Conservation (phyloP, 2,888 invertebrate genomes). For the Rhingia campestris region DNA sequence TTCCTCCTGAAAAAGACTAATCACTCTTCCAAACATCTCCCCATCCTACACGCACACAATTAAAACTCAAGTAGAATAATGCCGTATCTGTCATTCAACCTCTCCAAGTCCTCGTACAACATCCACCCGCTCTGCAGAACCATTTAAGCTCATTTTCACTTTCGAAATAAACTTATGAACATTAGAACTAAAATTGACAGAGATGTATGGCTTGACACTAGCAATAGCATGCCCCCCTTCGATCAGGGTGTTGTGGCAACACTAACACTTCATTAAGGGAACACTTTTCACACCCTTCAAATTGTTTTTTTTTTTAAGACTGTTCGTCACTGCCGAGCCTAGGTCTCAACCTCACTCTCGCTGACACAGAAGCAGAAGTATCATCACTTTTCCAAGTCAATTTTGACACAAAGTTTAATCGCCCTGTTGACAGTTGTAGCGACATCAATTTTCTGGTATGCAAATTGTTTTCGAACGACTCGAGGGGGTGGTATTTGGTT, state of each 20-base stretch:
- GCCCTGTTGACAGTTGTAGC: slow-evolving; percentile 72
- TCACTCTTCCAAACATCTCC: slow-evolving; percentile 15
- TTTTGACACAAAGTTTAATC: slow-evolving; percentile 73
- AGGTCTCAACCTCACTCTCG: background rate
- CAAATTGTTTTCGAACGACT: slow-evolving; percentile 67
- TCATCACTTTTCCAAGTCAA: slow-evolving; percentile 70
- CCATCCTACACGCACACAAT: slow-evolving; percentile 31
- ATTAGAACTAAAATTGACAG: slow-evolving; percentile 64
- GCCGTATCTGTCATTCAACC: slow-evolving; percentile 44
- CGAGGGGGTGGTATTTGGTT: slow-evolving; percentile 4
- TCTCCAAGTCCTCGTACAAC: background rate
- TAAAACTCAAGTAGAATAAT: slow-evolving; percentile 43
- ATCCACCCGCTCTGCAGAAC: background rate
- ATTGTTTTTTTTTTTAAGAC: slow-evolving; percentile 53
- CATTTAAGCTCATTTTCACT: slow-evolving; percentile 6
- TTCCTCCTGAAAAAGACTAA: slow-evolving; percentile 15
- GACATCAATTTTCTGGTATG: slow-evolving; percentile 73
- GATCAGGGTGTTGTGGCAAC: slow-evolving; percentile 42
- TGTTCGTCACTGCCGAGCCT: slow-evolving; percentile 7
- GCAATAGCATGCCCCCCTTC: slow-evolving; percentile 13
- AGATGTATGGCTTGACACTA: slow-evolving; percentile 70
- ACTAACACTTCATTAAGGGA: slow-evolving; percentile 71
- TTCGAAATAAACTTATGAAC: slow-evolving; percentile 68
- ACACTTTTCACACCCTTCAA: slow-evolving; percentile 73
- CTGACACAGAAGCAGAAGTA: slow-evolving; percentile 12